A percentile compares a stretch with the other conserved stretches of the same genome.
phyloP scores from a whole-genome alignment of 2,797 vertebrate genomes.

The Lutjanus argentimaculatus region DNA sequence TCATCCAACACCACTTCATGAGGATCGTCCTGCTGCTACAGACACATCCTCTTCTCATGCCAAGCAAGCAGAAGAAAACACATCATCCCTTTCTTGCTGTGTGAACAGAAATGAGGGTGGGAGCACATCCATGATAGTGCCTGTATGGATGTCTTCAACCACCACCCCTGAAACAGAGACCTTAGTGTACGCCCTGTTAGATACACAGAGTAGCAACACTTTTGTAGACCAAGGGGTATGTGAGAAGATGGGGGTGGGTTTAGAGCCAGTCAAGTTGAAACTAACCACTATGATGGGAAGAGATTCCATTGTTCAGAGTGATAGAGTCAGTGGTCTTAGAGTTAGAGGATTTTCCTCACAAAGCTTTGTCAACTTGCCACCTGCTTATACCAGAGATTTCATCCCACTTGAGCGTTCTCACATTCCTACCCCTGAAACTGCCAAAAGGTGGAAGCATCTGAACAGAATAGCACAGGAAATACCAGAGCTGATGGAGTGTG shows the following conservation, averaged over 20 bases:
- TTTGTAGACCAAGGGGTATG: neutral
- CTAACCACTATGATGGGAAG: no score
- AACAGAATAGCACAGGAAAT: neutral
- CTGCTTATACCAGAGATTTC: neutral
- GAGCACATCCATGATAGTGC: slow-evolving; percentile 46
- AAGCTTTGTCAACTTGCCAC: neutral
- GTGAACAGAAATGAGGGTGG: neutral
- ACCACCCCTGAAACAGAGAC: neutral
- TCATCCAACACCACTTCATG: slow-evolving; percentile 16
- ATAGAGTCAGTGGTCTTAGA: no score
- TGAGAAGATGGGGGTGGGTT: neutral
- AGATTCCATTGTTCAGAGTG: no score
- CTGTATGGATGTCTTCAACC: neutral
- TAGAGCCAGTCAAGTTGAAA: no score
- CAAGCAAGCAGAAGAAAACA: slow-evolving; percentile 8
- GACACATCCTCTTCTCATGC: neutral
- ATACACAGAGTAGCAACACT: neutral
- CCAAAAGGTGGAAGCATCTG: neutral
- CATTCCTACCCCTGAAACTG: neutral
- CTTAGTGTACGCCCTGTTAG: neutral
- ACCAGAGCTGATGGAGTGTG: neutral
- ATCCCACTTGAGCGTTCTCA: neutral
- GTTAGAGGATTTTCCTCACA: no score
- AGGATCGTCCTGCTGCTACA: neutral
- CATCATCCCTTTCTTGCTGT: neutral